Conservation (phyloP, 2,888 invertebrate species). For the Eupithecia pulchellata region DNA sequence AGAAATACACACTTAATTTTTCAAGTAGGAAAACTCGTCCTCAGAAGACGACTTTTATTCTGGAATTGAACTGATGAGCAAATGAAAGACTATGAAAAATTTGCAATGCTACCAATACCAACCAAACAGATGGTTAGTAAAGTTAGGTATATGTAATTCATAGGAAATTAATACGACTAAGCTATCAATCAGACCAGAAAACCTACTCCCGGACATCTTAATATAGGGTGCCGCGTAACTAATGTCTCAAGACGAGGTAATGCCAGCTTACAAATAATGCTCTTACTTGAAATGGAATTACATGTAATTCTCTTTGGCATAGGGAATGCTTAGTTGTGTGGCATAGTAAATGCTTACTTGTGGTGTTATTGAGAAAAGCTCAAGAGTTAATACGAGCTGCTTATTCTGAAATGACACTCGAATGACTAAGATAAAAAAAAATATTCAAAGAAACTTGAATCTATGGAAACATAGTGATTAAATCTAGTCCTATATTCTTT, state of each 20-base stretch:
- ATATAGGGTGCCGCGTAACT: not conserved
- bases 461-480: no score
- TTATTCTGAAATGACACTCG: not conserved
- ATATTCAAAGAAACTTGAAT: no score
- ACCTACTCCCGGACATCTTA: not conserved
- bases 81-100: no score
- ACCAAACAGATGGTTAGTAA: no score
- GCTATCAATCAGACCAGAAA: not conserved
- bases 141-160: no score
- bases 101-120: no score
- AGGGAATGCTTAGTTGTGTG: constrained; percentile 37
- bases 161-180: not conserved
- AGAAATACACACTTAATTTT: no score
- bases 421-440: no score
- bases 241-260: constrained; percentile 32
- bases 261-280: constrained; percentile 38
- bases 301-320: constrained; percentile 41
- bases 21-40: no score
- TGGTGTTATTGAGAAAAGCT: constrained; percentile 42
- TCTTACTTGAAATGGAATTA: constrained; percentile 44
- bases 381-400: constrained; percentile 24
- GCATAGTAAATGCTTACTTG: constrained; percentile 36
- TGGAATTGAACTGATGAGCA: no score
- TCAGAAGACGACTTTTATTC: no score
- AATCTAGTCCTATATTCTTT: no score